Conservation (phyloP, 2,888 invertebrate genomes). For the Tenthredo distinguenda region DNA sequence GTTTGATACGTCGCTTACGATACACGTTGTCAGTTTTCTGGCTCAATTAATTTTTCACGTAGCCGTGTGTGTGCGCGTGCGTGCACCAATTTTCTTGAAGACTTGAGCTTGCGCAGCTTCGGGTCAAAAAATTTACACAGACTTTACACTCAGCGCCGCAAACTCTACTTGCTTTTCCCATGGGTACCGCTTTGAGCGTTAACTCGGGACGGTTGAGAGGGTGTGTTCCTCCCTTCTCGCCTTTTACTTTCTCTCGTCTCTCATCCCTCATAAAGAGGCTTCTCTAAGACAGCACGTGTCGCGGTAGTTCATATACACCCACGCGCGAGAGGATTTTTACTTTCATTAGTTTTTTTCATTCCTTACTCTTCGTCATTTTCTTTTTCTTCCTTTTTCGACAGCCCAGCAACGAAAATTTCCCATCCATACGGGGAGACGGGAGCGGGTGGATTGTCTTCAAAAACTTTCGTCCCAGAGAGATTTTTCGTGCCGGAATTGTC, state of each 20-base stretch:
- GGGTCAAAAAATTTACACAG: conserved; percentile 21
- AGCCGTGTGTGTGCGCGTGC: too few relatives aligned
- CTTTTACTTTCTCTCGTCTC: conserved; percentile 15
- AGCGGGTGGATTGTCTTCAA: not conserved
- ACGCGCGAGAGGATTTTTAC: not conserved
- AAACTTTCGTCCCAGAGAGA: not conserved
- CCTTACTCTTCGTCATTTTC: not conserved
- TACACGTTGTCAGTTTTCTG: not conserved
- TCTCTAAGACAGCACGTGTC: not conserved
- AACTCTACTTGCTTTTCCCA: conserved; percentile 36
- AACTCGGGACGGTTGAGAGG: conserved; percentile 32
- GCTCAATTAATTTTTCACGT: not conserved
- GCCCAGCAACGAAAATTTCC: not conserved
- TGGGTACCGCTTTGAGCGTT: conserved; percentile 25
- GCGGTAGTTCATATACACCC: not conserved
- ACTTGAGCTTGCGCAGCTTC: not conserved
- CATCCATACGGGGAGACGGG: not conserved
- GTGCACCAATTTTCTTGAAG: not conserved
- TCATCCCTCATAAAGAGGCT: conserved; percentile 26
- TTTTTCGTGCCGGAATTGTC: not conserved
- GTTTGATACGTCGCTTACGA: not conserved
- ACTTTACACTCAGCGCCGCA: conserved; percentile 24
- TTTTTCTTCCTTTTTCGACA: not conserved
- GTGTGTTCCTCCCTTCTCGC: conserved; percentile 8
- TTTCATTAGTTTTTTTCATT: conserved; percentile 15